Evolutionary conservation across 2,888 invertebrate species (phyloP), one percentile per base, ranked within the genome.

Genomic region (Tenthredo distinguenda): DNA sequence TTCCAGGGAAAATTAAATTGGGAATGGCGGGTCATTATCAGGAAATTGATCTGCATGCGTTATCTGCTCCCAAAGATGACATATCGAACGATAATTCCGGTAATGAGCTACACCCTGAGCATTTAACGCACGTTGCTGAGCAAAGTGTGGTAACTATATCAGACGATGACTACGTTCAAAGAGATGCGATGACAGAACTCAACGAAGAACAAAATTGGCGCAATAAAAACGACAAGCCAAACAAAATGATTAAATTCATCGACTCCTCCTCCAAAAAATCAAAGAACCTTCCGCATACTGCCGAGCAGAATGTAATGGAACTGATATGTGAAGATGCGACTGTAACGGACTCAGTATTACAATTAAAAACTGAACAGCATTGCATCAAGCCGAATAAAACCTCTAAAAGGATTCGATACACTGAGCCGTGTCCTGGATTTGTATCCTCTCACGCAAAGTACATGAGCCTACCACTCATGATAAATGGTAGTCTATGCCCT

Each of bases 131-230:
- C 37, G n/a, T 15, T 71, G 71, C 71, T 37, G 12, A 71, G 71
- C 71, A n/a, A 71, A 34, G 37, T 37, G 37, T 15, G 37, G 10
- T 15, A 37, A 34, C 37, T 71, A 12, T 47, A 21, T 47, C 43
- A 21, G 10, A 76, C 26, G 47, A 43, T 31, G 58, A 31, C 58
- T 6, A 79, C 34, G 31, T 31, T 50, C 58, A 79, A 9, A 79
- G 12, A 4, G 79, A 55, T 5, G 58, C 34, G 34, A 58, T 79
- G 2, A 31, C 9, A 7, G 79, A 79, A 79, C 58, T 79, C 9
- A 79, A 55, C 15, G 79, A 79, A 37, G 58, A 79, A 81, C 62
- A 81, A 62, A 81, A 81, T 81, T 81, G 81, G 81, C 58, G 81
- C 5, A 81, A 81, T 37, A 81, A 81, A 81, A 81, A 81, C 40